Evolutionary conservation across 2,888 invertebrate species (phyloP), one percentile per base, ranked within the genome.

Genomic region (Alcis repandata): DNA sequence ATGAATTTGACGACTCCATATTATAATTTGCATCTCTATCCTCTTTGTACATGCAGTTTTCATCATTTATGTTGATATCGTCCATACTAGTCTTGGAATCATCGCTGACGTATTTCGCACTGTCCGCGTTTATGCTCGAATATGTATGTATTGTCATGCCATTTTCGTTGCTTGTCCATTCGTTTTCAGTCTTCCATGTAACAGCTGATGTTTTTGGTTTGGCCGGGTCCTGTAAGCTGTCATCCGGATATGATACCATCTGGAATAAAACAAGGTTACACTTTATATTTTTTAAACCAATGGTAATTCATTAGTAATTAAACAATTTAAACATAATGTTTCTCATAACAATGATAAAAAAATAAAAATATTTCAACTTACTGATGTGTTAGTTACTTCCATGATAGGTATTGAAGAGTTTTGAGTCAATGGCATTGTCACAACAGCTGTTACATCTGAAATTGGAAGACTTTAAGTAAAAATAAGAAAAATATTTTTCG

Each of bases 1-100:
- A 93, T 1, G 93, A 93, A 67, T 92, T 93, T 40, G 93, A 93
- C 8, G 91, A 92, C 72, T 93, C 93, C 91, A 93, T 92, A 74
- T 92, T 92, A 74, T 84, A 93, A 74, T 92, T 93, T 22, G 91
- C 84, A 80, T 92, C 92, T 67, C 92, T 88, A 57, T 92, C 92
- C 62, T 92, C 90, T 77, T 92, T 92, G 67, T 88, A 91, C 85
- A 91, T 88, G 71, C 90, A 91, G 73, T 91, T 91, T 63, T 92
- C 93, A 69, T 93, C 93, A 79, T 91, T 92, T 67, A 89, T 83
- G 73, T 87, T 89, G n/a, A 86, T 86, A 79, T 93, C 93, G 41
- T 93, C 93, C 79, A 92, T 86, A 67, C 92, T 91, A 0, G 90
- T 90, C 81, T 93, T 93, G 2, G 92, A 90, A 74, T 93, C 93